Conservation (phyloP, 2,888 invertebrate genomes). For the Taenaris catops region DNA sequence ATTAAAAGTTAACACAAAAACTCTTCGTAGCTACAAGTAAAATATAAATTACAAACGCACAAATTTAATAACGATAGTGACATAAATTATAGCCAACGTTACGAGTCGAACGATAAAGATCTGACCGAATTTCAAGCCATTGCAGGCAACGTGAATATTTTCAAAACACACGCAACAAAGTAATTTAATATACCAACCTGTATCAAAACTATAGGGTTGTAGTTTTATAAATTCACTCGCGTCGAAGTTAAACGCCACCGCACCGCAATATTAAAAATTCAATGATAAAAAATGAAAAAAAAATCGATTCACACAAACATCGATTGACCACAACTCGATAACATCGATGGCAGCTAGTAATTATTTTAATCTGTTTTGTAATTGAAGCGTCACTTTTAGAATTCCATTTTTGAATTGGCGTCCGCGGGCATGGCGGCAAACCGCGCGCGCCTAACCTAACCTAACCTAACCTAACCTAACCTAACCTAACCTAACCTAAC, state of each 20-base stretch:
- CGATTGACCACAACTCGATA: conserved; percentile 5
- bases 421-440: conserved; percentile 36
- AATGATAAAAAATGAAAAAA: conserved; percentile 34
- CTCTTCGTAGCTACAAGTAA: too few species aligned
- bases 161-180: conserved; percentile 51
- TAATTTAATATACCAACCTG: conserved; percentile 63
- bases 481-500: too few species aligned
- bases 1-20: too few species aligned
- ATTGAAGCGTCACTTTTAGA: conserved; percentile 45
- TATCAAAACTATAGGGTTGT: conserved; percentile 30
- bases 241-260: conserved; percentile 29
- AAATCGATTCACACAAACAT: conserved; percentile 26
- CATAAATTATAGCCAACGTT: conserved; percentile 5
- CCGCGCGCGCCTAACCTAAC: conserved; percentile 45
- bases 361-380: conserved; percentile 18
- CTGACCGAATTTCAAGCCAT: conserved; percentile 22
- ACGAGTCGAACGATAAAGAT: conserved; percentile 10
- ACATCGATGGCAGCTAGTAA: conserved; percentile 6
- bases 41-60: background rate
- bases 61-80: background rate
- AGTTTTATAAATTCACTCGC: conserved; percentile 28
- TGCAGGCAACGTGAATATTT: conserved; percentile 15
- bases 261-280: conserved; percentile 46
- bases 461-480: too few species aligned
- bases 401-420: conserved; percentile 46